Percentiles rank a stretch among this genome's conserved stretches.
phyloP scores from a whole-genome alignment of 2,113 vertebrate genomes.

The Cryptotis parvus region DNA sequence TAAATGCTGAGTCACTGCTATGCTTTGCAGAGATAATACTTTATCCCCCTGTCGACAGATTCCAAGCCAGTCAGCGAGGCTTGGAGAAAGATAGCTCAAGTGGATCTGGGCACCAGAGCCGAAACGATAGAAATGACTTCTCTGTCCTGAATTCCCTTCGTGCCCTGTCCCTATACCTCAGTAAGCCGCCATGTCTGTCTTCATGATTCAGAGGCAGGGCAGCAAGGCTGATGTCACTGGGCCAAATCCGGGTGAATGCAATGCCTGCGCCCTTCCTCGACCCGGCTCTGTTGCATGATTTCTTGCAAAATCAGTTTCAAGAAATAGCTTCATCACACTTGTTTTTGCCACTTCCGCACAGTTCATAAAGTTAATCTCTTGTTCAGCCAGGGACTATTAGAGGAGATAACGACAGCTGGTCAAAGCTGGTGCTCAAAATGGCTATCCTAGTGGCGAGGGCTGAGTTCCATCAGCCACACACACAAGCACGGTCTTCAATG shows the following conservation, averaged over 20 bases:
- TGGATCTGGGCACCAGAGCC: slow-evolving; percentile 13
- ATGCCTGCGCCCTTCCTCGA: not conserved
- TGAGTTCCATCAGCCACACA: not conserved
- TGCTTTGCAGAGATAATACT: slow-evolving; percentile 60
- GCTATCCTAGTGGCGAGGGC: too few relatives aligned
- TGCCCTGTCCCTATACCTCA: not conserved
- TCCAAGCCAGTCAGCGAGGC: slow-evolving; percentile 28
- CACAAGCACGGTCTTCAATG: not conserved
- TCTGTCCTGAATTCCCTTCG: slow-evolving; percentile 7
- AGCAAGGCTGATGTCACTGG: slow-evolving; percentile 54
- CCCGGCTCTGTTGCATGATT: not conserved
- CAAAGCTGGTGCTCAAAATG: too few relatives aligned
- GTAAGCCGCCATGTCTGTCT: not conserved
- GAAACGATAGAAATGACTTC: slow-evolving; percentile 21
- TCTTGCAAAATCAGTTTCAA: slow-evolving; percentile 6
- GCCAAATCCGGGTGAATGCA: not conserved
- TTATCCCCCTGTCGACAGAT: not conserved
- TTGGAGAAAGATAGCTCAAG: slow-evolving; percentile 46
- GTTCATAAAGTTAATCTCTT: not conserved
- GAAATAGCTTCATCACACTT: not conserved
- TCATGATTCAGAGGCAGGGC: not conserved
- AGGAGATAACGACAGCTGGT: not conserved
- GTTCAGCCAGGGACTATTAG: not conserved
- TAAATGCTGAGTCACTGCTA: slow-evolving; percentile 66
- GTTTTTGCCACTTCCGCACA: not conserved